Evolutionary conservation across 2,797 vertebrate species (phyloP).

Genomic region (Glossophaga mutica): DNA sequence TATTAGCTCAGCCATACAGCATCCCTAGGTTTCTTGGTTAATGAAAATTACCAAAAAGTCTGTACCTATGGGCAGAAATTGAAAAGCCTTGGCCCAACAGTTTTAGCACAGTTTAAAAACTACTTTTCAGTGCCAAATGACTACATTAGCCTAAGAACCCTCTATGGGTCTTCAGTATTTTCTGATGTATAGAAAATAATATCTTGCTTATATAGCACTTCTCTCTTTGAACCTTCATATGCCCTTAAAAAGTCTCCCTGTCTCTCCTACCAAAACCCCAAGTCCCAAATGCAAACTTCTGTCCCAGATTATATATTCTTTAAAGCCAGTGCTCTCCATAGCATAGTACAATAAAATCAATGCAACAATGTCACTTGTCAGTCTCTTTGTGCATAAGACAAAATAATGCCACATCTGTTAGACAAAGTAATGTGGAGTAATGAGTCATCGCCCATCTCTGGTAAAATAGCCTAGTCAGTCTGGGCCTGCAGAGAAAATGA

Average conservation of each 20-base stretch:
- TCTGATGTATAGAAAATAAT: slow-evolving; percentile 43
- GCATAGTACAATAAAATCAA: slow-evolving; percentile 64
- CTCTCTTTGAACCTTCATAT: not conserved
- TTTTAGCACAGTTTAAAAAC: slow-evolving; percentile 39
- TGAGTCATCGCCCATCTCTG: slow-evolving; percentile 71
- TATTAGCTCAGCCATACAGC: not conserved
- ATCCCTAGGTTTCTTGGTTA: not conserved
- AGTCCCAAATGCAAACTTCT: slow-evolving; percentile 25
- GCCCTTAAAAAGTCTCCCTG: not conserved
- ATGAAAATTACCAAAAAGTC: slow-evolving; percentile 48
- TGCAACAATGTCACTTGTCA: slow-evolving; percentile 74
- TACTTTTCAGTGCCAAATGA: slow-evolving; percentile 20
- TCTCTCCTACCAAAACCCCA: not conserved
- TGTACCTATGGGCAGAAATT: slow-evolving; percentile 15
- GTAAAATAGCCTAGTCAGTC: slow-evolving; percentile 61
- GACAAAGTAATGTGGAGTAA: slow-evolving; percentile 67
- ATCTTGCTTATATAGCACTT: not conserved
- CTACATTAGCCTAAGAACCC: slow-evolving; percentile 50
- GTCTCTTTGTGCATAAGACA: slow-evolving; percentile 62
- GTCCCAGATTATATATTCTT: slow-evolving; percentile 44
- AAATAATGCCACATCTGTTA: slow-evolving; percentile 77
- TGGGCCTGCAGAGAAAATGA: slow-evolving; percentile 66
- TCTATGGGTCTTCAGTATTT: not conserved
- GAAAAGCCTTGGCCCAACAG: slow-evolving; percentile 36
- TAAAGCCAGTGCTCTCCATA: slow-evolving; percentile 17